Conservation (phyloP, 2,888 invertebrate species). For the Fissipunctia ypsillon region DNA sequence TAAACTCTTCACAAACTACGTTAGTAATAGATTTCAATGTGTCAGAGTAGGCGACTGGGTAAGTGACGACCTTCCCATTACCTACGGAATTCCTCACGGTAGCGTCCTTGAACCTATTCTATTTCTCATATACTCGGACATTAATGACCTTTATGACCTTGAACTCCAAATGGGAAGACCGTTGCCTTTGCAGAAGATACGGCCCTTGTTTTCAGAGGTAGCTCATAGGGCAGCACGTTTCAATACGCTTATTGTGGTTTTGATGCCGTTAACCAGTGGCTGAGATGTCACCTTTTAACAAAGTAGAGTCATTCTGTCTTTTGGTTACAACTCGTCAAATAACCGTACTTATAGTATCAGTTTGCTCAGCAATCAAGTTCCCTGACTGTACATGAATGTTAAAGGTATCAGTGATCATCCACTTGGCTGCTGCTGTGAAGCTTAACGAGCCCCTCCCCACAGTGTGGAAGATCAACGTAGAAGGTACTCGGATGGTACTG, state of each 20-base stretch:
- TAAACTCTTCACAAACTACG: not conserved
- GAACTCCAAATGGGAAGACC: not conserved
- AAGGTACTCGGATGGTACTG: slow-evolving; percentile 74
- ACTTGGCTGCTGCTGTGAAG: slow-evolving; percentile 77
- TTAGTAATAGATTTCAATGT: not conserved
- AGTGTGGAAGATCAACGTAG: slow-evolving; percentile 73
- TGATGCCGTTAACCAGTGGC: too few species aligned
- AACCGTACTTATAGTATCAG: too few species aligned
- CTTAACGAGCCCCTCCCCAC: slow-evolving; percentile 72
- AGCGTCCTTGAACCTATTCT: not conserved
- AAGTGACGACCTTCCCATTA: not conserved
- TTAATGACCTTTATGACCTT: too few species aligned
- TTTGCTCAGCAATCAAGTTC: not conserved
- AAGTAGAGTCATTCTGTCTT: too few species aligned
- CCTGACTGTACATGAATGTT: slow-evolving; percentile 38
- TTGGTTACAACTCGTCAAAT: not conserved
- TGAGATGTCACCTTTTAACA: too few species aligned
- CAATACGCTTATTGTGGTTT: too few species aligned
- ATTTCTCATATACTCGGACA: not conserved
- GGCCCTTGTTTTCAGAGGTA: not conserved
- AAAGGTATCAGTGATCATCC: slow-evolving; percentile 85
- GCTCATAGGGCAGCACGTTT: too few species aligned
- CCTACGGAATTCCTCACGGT: not conserved
- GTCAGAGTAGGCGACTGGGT: not conserved
- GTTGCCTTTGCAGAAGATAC: not conserved